These are phyloP conservation scores for Pollenia angustigena DNA, from an alignment of 2,888 invertebrate genomes.

Conservation along the genomic window DNA sequence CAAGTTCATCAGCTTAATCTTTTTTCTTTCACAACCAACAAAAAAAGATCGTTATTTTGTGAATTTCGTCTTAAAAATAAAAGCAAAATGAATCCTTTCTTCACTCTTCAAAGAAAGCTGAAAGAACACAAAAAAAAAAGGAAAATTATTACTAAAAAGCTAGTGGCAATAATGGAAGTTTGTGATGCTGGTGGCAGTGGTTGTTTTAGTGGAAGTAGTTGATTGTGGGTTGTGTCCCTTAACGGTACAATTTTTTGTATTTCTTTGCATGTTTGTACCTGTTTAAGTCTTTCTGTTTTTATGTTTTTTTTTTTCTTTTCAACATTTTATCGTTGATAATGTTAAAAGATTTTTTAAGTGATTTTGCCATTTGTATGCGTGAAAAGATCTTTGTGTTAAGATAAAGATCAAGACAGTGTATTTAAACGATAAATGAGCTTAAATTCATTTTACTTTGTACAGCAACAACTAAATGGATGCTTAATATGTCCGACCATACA, in stretches of 20 bases:
- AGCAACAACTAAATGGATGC: constrained; percentile 24
- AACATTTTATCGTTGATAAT: constrained; percentile 47
- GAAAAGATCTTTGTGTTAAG: constrained; percentile 66
- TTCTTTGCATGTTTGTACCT: constrained; percentile 59
- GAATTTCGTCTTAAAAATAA: constrained; percentile 44
- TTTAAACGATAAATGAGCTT: constrained; percentile 71
- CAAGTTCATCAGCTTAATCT: constrained; percentile 71
- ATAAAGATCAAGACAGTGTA: constrained; percentile 66
- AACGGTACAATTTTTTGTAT: constrained; percentile 64
- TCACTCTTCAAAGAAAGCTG: neutral
- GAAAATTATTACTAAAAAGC: constrained; percentile 48
- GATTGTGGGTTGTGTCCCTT: constrained; percentile 72
- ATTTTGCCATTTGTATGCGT: constrained; percentile 70
- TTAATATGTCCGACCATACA: constrained; percentile 42
- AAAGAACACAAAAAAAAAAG: constrained; percentile 2
- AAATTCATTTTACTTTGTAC: constrained; percentile 52
- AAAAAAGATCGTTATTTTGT: constrained; percentile 44
- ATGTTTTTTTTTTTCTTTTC: neutral
- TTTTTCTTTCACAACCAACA: constrained; percentile 28
- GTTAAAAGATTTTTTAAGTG: constrained; percentile 66
- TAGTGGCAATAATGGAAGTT: constrained; percentile 40
- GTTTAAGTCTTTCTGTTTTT: constrained; percentile 22
- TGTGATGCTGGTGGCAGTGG: constrained; percentile 3
- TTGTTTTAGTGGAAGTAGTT: constrained; percentile 29
- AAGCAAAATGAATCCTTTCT: constrained; percentile 34